Conservation (phyloP, 2,888 invertebrate species). For the Hyles lineata region DNA sequence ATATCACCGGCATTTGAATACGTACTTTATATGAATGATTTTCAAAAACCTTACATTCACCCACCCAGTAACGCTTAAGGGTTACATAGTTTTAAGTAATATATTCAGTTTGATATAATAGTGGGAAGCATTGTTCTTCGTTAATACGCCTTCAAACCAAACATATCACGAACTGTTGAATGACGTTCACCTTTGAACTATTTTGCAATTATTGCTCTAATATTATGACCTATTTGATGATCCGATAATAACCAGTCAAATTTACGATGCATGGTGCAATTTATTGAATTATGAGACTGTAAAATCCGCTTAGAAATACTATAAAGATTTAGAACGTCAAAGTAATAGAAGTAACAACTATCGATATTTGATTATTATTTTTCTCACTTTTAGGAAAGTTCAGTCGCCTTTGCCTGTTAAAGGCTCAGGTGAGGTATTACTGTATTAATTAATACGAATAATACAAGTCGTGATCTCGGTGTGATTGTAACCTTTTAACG, state of each 20-base stretch:
- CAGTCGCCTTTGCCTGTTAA: no score
- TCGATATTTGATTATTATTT: no score
- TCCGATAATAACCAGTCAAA: slow-evolving; percentile 14
- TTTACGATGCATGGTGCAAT: slow-evolving; percentile 8
- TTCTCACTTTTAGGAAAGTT: no score
- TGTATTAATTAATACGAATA: background rate
- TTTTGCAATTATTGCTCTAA: slow-evolving; percentile 25
- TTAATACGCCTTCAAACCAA: slow-evolving; percentile 9
- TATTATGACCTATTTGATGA: slow-evolving; percentile 15
- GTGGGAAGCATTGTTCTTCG: background rate
- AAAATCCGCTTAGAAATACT: background rate
- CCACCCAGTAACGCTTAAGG: no score
- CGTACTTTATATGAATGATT: no score
- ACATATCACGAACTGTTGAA: slow-evolving; percentile 25
- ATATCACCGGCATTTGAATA: no score
- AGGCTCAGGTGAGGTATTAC: background rate
- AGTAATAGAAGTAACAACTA: no score
- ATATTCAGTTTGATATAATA: background rate
- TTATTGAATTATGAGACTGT: background rate
- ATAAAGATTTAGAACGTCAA: no score
- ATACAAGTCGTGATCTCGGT: background rate
- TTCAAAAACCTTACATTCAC: no score
- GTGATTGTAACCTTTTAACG: background rate
- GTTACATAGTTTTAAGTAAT: background rate
- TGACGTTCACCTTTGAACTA: slow-evolving; percentile 25